Base-by-base conservation (phyloP, 1,140 invertebrate species). In the Aphaenogaster floridana region DNA sequence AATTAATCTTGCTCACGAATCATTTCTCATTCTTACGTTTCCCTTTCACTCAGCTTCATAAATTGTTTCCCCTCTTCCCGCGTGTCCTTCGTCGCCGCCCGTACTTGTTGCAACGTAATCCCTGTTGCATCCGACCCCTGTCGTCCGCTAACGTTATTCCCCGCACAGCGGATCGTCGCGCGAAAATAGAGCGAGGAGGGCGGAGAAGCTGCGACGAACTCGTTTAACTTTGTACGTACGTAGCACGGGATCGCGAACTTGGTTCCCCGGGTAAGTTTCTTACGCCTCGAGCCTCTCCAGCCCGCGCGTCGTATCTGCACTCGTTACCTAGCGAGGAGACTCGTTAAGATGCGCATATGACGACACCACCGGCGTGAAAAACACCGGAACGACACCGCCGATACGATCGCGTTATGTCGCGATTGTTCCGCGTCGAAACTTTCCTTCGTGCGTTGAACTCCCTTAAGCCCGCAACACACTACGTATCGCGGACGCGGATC, bases 151-250 rank as follows among this genome's bases (percentile, higher is more conserved):
- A 84, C 39, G 45, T 61, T 84, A 45, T 61, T 84, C 59, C 28
- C 15, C 61, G 28, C 68, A 28, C 17, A 17, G 34, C 36, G 48
- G 36, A 36, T 83, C 42, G 80, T 72, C 45, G 34, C 21, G 69
- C 68, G 69, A 48, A 45, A 59, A 59, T 28, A 42, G 39, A 21
- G 28, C 2, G 42, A 21, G 52, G n/a, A 15, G 0, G 13, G 17
- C 0, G 34, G 6, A 48, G 52, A 42, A 42, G 52, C 28, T 64
- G 50, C 21, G 34, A 42, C 78, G 50, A 81, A 81, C 78, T 81
- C 78, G 69, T 84, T 84, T 84, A 84, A 84, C 80, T 84, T 84
- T 74, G 45, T 50, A 84, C 80, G 80, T 83, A 61, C 17, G 52
- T 36, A 72, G 68, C 28, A 39, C 3, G 36, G 64, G 48, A 81